These are phyloP conservation scores for Cataglyphis altisquamis DNA, from an alignment of 2,888 invertebrate genomes.

Conservation along the genomic window DNA sequence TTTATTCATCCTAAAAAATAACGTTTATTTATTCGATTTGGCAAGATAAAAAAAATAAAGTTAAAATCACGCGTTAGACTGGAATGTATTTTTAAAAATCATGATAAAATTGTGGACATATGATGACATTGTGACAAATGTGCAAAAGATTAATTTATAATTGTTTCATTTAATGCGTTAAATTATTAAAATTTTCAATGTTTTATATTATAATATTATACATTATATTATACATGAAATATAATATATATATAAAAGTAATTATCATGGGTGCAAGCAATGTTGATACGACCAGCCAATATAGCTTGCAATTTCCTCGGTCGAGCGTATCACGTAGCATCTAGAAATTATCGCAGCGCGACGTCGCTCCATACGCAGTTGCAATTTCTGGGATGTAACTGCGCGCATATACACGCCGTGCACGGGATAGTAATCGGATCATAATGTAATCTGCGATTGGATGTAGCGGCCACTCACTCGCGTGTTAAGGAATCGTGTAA, in stretches of 20 bases:
- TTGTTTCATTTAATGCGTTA: not conserved
- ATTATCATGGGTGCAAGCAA: conserved; percentile 2
- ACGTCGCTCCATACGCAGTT: conserved; percentile 56
- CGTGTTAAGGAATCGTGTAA: conserved; percentile 70
- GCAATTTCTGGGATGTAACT: conserved; percentile 67
- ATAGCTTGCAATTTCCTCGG: conserved; percentile 40
- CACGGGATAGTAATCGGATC: conserved; percentile 72
- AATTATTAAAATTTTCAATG: not conserved
- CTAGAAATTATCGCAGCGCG: conserved; percentile 61
- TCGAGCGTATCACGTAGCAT: conserved; percentile 52
- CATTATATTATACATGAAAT: no score
- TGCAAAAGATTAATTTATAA: not conserved
- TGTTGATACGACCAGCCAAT: conserved; percentile 7
- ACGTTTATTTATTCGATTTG: not conserved
- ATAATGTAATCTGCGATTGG: conserved; percentile 72
- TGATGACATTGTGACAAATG: not conserved
- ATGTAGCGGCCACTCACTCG: conserved; percentile 65
- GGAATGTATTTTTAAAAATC: not conserved
- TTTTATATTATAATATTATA: not conserved
- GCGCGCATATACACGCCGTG: conserved; percentile 63
- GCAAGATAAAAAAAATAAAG: not conserved
- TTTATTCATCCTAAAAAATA: conserved; percentile 1
- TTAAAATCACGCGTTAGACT: not conserved
- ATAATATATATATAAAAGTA: not conserved
- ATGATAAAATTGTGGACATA: no score